These are phyloP conservation scores for Netelia inedita DNA, from an alignment of 2,888 invertebrate genomes.

Conservation along the genomic window DNA sequence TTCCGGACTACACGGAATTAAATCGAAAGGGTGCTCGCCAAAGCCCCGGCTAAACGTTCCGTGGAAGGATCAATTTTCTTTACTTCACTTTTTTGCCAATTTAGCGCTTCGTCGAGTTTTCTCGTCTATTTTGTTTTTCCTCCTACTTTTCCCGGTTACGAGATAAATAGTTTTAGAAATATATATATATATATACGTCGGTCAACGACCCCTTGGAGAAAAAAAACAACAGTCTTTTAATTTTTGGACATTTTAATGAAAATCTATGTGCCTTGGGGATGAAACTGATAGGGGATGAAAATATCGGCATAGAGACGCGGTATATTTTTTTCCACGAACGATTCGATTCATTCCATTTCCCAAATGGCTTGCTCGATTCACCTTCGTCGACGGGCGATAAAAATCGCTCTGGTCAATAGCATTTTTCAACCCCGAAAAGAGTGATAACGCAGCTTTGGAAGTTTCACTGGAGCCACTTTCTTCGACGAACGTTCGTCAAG, in stretches of 20 bases:
- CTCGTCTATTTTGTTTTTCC: constrained; percentile 55
- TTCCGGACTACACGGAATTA: constrained; percentile 32
- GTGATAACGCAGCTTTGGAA: constrained; percentile 22
- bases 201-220: too few species aligned
- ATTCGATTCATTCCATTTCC: constrained; percentile 8
- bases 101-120: constrained; percentile 19
- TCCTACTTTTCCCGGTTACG: constrained; percentile 28
- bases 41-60: constrained; percentile 53
- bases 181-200: constrained; percentile 37
- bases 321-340: too few species aligned
- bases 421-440: constrained; percentile 56
- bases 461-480: background rate
- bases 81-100: constrained; percentile 45
- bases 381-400: constrained; percentile 36
- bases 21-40: constrained; percentile 33
- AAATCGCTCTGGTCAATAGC: constrained; percentile 59
- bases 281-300: too few species aligned
- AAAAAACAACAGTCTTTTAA: too few species aligned
- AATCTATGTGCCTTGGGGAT: too few species aligned
- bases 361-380: constrained; percentile 26
- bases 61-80: constrained; percentile 62
- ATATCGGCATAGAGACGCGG: too few species aligned
- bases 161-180: constrained; percentile 6
- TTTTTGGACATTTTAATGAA: too few species aligned
- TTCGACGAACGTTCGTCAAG: constrained; percentile 34